These are phyloP conservation scores for Vidua chalybeata DNA, from an alignment of 2,113 vertebrate genomes.

Conservation along the genomic window DNA sequence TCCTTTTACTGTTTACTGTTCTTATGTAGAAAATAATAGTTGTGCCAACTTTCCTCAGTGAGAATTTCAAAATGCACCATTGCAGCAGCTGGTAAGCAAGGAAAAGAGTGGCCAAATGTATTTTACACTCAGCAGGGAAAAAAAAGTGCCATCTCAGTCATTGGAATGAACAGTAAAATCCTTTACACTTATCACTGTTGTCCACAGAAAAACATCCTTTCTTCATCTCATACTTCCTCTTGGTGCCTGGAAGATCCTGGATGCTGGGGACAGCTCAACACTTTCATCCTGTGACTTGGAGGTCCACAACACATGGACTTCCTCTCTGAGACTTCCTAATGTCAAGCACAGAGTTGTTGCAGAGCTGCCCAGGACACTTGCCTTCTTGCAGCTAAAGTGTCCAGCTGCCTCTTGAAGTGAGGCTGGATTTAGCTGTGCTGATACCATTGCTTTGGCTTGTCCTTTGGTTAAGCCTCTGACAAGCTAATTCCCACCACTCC, in stretches of 20 bases:
- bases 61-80: background rate
- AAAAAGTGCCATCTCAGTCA: background rate
- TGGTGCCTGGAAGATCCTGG: background rate
- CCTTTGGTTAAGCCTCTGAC: background rate
- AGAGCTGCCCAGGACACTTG: background rate
- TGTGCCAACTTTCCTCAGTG: background rate
- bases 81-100: background rate
- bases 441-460: background rate
- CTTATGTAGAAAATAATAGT: background rate
- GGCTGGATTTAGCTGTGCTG: background rate
- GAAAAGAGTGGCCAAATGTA: background rate
- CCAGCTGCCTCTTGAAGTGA: background rate
- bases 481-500: background rate
- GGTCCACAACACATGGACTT: background rate
- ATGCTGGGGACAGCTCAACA: background rate
- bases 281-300: background rate
- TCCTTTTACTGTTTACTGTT: background rate
- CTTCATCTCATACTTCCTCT: background rate
- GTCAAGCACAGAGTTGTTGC: background rate
- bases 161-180: background rate
- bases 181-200: background rate
- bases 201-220: background rate
- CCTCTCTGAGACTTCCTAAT: background rate
- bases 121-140: background rate
- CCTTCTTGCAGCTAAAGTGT: background rate